Base-by-base conservation (phyloP, 2,797 vertebrate species). In the Sorex maritimensis region DNA sequence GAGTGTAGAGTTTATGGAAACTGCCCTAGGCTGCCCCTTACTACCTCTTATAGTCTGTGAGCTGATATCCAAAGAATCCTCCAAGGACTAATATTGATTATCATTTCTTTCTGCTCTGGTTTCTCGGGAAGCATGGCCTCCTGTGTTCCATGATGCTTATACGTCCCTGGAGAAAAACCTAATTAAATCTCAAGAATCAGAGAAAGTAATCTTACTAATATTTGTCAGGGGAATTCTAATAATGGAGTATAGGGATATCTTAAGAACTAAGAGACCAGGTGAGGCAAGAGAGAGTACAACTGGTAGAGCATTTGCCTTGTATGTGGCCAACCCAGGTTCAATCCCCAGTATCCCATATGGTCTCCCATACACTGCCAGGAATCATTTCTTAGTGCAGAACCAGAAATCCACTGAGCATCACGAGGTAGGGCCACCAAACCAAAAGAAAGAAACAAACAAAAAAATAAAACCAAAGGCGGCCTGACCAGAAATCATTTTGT, bases 141-240 rank as follows among this genome's bases (percentile, higher is more conserved):
- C 71, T 91, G 14, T 86, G 90, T 89, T 2, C 74, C 46, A 24
- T 55, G 58, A 93, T 96, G 85, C 68, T 94, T 9, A 44, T 74
- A 91, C 94, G 95, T 90, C 93, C 94, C 96, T 78, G 26, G 90
- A 90, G 81, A 89, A 65, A 79, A 91, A 83, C 63, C 77, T 96
- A 96, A 97, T 96, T 97, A 95, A 92, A 97, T 95, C 83, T 91
- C 86, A 95, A 94, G 78, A 96, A 94, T 88, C 95, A 88, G 91
- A 92, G 88, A 69, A 92, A 93, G 72, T 61, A 92, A 58, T 77
- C 72, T 77, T 93, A 94, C 85, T 96, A 96, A 93, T 94, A 69
- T 95, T 93, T 93, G 79, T 91, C 81, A 69, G 75, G 82, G 55
- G 46, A 74, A 81, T 86, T 90, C 44, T 85, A 92, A 61, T 71